A percentile compares a stretch with the other conserved stretches of the same genome.
Evolutionary conservation across 2,797 vertebrate species (phyloP).

Genomic region (Sternarchorhynchus goeldii): DNA sequence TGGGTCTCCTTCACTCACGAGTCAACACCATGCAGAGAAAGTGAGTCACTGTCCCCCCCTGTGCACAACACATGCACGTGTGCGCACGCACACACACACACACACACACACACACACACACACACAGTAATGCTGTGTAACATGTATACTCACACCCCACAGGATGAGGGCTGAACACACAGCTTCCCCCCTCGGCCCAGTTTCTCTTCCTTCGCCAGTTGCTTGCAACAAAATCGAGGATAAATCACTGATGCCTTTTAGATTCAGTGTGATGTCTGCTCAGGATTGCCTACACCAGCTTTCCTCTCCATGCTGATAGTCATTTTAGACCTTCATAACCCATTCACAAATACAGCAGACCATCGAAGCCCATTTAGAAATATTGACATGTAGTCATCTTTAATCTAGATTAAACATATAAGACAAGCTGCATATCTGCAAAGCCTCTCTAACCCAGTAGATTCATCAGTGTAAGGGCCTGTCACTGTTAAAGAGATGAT

Average conservation of each 20-base stretch:
- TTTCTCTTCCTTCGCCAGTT: background rate
- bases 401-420: too few relatives aligned
- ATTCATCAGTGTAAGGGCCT: background rate
- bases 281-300: background rate
- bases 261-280: background rate
- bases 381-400: too few relatives aligned
- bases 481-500: too few relatives aligned
- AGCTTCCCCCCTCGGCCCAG: background rate
- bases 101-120: slow-evolving; percentile 2
- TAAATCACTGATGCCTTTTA: background rate
- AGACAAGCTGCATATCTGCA: background rate
- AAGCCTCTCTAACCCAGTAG: background rate
- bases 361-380: too few relatives aligned
- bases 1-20: slow-evolving; percentile 25
- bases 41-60: slow-evolving; percentile 15
- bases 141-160: slow-evolving; percentile 3
- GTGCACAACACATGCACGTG: too few relatives aligned
- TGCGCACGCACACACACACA: background rate
- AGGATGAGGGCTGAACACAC: background rate
- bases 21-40: slow-evolving; percentile 32
- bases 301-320: too few relatives aligned
- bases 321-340: too few relatives aligned
- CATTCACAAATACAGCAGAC: too few relatives aligned
- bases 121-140: background rate
- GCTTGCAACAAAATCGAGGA: background rate